phyloP scores from a whole-genome alignment of 2,888 invertebrate genomes.

The Ceramica pisi region DNA sequence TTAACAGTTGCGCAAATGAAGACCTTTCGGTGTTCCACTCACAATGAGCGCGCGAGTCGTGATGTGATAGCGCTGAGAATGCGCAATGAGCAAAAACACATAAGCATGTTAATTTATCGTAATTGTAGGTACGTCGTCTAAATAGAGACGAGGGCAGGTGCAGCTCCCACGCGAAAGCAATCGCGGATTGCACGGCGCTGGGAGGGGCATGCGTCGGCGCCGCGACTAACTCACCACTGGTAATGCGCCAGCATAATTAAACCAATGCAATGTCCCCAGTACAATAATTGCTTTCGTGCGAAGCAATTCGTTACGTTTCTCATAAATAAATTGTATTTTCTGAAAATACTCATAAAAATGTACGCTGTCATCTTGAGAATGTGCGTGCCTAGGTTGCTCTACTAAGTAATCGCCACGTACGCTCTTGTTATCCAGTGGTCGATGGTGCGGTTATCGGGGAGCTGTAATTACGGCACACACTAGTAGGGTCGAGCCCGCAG shows the following conservation, averaged over 20 bases:
- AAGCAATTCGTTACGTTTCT: slow-evolving; percentile 46
- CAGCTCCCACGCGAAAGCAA: slow-evolving; percentile 77
- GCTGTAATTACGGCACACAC: slow-evolving; percentile 68
- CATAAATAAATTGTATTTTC: slow-evolving; percentile 32
- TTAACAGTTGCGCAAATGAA: slow-evolving; percentile 59
- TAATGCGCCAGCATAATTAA: slow-evolving; percentile 58
- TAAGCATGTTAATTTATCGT: slow-evolving; percentile 75
- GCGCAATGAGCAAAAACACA: slow-evolving; percentile 74
- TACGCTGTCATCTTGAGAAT: slow-evolving; percentile 29
- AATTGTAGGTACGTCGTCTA: slow-evolving; percentile 72
- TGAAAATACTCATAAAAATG: slow-evolving; percentile 22
- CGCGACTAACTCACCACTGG: slow-evolving; percentile 49
- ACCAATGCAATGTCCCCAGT: slow-evolving; percentile 42
- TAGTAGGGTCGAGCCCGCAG: slow-evolving; percentile 62
- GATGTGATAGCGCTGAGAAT: slow-evolving; percentile 66
- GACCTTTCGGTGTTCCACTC: slow-evolving; percentile 49
- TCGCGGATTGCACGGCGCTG: slow-evolving; percentile 65
- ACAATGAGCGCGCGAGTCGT: slow-evolving; percentile 47
- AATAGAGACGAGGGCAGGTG: slow-evolving; percentile 72
- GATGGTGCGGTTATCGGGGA: slow-evolving; percentile 66
- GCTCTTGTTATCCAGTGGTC: slow-evolving; percentile 54
- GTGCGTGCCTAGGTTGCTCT: slow-evolving; percentile 49
- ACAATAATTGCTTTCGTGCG: slow-evolving; percentile 29
- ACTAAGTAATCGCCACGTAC: slow-evolving; percentile 52
- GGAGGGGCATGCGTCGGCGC: slow-evolving; percentile 47